Evolutionary conservation across 1,140 invertebrate genomes (phyloP).

Genomic region (Papilio xuthus): DNA sequence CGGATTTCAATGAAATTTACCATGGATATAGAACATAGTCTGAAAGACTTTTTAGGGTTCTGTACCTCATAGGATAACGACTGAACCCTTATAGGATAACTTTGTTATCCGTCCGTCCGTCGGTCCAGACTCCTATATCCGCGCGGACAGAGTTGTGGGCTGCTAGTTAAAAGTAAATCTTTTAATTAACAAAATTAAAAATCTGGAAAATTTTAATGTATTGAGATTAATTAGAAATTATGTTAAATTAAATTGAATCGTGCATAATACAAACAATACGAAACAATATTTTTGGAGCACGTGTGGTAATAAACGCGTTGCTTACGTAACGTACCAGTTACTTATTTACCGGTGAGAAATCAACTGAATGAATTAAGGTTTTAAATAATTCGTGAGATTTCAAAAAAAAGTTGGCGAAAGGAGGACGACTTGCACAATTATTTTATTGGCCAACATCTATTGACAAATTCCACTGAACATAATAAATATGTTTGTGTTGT

Average conservation of each 20-base stretch:
- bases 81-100: too few relatives aligned
- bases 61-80: too few relatives aligned
- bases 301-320: background rate
- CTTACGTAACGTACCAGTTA: slow-evolving; percentile 6
- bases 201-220: background rate
- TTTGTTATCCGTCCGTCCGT: too few relatives aligned
- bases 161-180: too few relatives aligned
- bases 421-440: background rate
- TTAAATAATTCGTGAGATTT: background rate
- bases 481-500: too few relatives aligned
- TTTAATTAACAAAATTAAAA: background rate
- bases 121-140: too few relatives aligned
- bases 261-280: slow-evolving; percentile 3
- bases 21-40: too few relatives aligned
- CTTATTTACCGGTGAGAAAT: background rate
- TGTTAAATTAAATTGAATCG: background rate
- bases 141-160: too few relatives aligned
- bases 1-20: too few relatives aligned
- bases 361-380: background rate
- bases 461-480: too few relatives aligned
- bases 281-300: background rate
- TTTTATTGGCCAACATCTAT: too few relatives aligned
- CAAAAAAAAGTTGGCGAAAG: background rate
- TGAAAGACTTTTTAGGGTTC: too few relatives aligned
- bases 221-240: background rate